phyloP scores from a whole-genome alignment of 2,888 invertebrate genomes.

The Tricholauxania praeusta region DNA sequence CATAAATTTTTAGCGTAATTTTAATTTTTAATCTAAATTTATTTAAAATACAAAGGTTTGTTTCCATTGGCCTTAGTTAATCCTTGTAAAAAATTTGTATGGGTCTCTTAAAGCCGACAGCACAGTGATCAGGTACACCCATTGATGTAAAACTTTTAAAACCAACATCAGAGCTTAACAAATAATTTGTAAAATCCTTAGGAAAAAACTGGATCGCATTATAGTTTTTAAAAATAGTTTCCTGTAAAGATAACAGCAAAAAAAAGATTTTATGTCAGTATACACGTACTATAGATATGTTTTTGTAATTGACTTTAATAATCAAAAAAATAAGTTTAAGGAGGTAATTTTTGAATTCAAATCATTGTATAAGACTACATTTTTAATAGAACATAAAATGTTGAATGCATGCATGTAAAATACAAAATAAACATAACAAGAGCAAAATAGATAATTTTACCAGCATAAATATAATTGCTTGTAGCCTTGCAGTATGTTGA shows the following conservation, averaged over 20 bases:
- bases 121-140: conserved; percentile 73
- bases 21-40: too few species aligned
- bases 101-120: conserved; percentile 75
- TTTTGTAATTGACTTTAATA: too few species aligned
- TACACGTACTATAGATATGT: too few species aligned
- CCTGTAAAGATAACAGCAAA: conserved; percentile 45
- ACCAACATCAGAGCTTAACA: conserved; percentile 76
- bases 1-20: too few species aligned
- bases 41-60: neutral
- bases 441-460: neutral
- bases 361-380: too few species aligned
- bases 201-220: conserved; percentile 75
- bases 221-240: conserved; percentile 69
- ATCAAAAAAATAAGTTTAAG: too few species aligned
- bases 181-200: conserved; percentile 76
- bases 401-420: too few species aligned
- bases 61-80: conserved; percentile 29
- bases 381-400: too few species aligned
- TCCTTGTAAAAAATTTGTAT: conserved; percentile 68
- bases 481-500: neutral
- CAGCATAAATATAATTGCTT: too few species aligned
- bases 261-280: neutral
- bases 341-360: too few species aligned
- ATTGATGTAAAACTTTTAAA: conserved; percentile 74
- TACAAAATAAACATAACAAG: too few species aligned